Conservation (phyloP, 1,140 invertebrate species). For the Drosophila pruinosa region DNA sequence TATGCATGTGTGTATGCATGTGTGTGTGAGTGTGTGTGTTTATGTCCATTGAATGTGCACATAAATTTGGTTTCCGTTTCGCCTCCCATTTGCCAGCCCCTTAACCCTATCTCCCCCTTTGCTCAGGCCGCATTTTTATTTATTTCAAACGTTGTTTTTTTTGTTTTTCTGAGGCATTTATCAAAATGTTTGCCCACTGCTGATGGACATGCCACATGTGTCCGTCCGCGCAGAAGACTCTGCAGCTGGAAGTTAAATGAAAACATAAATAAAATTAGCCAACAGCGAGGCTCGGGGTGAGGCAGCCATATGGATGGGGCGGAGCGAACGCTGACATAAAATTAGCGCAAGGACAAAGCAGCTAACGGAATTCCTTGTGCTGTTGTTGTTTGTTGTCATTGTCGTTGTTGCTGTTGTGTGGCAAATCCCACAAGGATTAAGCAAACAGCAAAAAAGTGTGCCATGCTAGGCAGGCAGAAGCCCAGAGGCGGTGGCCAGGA, state of each 20-base stretch:
- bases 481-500: conserved; percentile 1
- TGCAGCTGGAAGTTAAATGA: conserved; percentile 49
- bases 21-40: conserved; percentile 11
- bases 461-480: background rate
- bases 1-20: conserved; percentile 12
- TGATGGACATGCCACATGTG: conserved; percentile 52
- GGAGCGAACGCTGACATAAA: conserved; percentile 25
- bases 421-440: conserved; percentile 56
- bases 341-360: conserved; percentile 67
- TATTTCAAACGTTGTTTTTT: conserved; percentile 52
- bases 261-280: conserved; percentile 75
- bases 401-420: background rate
- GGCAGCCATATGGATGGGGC: background rate
- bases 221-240: background rate
- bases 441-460: conserved; percentile 7
- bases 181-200: conserved; percentile 62
- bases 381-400: background rate
- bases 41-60: conserved; percentile 55
- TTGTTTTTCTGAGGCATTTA: conserved; percentile 52
- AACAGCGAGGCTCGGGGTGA: background rate
- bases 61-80: conserved; percentile 69
- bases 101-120: background rate
- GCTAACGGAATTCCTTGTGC: conserved; percentile 8
- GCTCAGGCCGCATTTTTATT: conserved; percentile 40
- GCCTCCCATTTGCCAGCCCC: background rate